Percentiles rank a stretch among this genome's conserved stretches.
These are phyloP conservation scores for Caprella mutica DNA, from an alignment of 2,888 invertebrate genomes.

Conservation along the genomic window DNA sequence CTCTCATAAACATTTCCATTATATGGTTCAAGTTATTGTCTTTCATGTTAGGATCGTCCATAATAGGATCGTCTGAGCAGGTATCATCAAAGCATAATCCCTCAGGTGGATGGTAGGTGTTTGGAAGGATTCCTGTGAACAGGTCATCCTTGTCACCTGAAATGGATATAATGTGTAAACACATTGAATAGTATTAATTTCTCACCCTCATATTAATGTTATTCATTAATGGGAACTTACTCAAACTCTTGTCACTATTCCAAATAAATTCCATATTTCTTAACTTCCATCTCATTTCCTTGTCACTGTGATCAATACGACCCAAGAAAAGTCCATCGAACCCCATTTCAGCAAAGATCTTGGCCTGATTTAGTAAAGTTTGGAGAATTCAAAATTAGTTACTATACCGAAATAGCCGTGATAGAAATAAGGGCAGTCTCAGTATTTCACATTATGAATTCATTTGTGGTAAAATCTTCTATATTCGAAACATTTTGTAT, in stretches of 20 bases:
- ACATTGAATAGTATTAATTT: too few species aligned
- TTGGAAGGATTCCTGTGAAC: slow-evolving; percentile 71
- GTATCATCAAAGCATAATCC: slow-evolving; percentile 88
- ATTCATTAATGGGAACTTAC: too few species aligned
- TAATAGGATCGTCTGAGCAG: slow-evolving; percentile 71
- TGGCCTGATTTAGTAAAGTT: slow-evolving; percentile 49
- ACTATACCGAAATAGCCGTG: too few species aligned
- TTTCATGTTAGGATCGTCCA: slow-evolving; percentile 66
- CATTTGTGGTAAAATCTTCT: too few species aligned
- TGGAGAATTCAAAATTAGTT: too few species aligned
- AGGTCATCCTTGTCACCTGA: slow-evolving; percentile 50
- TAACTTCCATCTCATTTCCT: slow-evolving; percentile 47
- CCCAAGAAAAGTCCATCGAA: slow-evolving; percentile 80
- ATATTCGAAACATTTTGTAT: too few species aligned
- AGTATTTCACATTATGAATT: too few species aligned
- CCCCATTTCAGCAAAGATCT: slow-evolving; percentile 58
- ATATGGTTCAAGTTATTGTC: slow-evolving; percentile 55
- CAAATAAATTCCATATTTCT: slow-evolving; percentile 72
- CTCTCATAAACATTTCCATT: slow-evolving; percentile 46
- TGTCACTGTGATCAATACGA: slow-evolving; percentile 77
- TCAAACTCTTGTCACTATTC: slow-evolving; percentile 43
- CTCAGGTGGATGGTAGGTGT: slow-evolving; percentile 69
- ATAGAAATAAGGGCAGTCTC: too few species aligned
- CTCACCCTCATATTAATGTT: too few species aligned
- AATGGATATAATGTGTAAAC: slow-evolving; percentile 5